Percentiles rank a stretch among this genome's conserved stretches.
phyloP scores from a whole-genome alignment of 2,888 invertebrate genomes.

The Dasysyrphus tricinctus region DNA sequence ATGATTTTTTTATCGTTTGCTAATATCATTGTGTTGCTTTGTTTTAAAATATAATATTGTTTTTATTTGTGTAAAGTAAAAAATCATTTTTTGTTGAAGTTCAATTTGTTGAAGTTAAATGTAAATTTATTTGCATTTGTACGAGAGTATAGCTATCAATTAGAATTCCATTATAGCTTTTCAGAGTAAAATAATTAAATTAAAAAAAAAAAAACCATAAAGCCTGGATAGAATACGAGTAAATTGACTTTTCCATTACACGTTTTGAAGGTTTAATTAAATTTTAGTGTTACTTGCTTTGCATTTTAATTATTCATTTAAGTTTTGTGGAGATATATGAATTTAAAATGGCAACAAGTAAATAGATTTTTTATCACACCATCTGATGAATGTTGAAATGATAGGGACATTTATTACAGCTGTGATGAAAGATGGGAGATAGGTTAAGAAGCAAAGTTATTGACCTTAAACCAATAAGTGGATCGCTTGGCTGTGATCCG shows the following conservation, averaged over 20 bases:
- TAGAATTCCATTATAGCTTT: not conserved
- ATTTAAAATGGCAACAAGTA: too few relatives aligned
- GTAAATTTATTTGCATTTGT: not conserved
- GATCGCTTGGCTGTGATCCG: too few relatives aligned
- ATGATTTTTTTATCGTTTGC: not conserved
- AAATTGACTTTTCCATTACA: too few relatives aligned
- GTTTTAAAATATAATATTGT: not conserved
- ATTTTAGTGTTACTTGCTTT: not conserved
- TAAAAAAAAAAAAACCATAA: too few relatives aligned
- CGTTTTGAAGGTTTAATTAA: conserved; percentile 1
- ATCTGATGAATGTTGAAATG: too few relatives aligned
- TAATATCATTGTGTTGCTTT: not conserved
- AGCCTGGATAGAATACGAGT: too few relatives aligned
- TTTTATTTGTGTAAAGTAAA: too few relatives aligned
- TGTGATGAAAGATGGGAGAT: too few relatives aligned
- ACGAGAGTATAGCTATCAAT: not conserved
- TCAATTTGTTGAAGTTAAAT: not conserved
- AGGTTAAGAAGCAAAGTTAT: too few relatives aligned
- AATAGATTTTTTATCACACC: too few relatives aligned
- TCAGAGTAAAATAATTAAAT: not conserved
- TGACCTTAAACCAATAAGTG: too few relatives aligned
- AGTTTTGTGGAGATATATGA: not conserved
- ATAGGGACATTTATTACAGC: too few relatives aligned
- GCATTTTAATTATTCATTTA: not conserved
- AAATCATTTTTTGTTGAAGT: not conserved